These are phyloP conservation scores for Strigops habroptila DNA, from an alignment of 2,113 vertebrate species.

Conservation along the genomic window DNA sequence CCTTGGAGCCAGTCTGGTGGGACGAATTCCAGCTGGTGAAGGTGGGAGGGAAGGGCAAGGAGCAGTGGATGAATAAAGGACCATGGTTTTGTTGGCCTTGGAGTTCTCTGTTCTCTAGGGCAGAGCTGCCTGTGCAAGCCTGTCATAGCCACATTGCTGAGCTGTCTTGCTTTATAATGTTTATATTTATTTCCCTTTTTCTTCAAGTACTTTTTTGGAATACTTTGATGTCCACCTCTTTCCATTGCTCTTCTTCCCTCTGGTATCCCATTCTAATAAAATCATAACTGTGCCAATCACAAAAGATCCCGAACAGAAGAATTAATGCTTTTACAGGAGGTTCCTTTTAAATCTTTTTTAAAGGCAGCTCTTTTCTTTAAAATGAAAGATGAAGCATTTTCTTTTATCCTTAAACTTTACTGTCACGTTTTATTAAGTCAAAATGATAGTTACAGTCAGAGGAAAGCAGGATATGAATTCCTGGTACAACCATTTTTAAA, in stretches of 20 bases:
- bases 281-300: constrained; percentile 11
- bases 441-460: constrained; percentile 57
- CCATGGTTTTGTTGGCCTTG: constrained; percentile 1
- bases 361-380: constrained; percentile 35
- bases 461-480: constrained; percentile 56
- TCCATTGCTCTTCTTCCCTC: not conserved
- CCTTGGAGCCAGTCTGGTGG: not conserved
- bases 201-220: not conserved
- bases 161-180: constrained; percentile 38
- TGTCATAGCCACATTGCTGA: constrained; percentile 4
- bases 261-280: constrained; percentile 23
- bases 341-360: constrained; percentile 24
- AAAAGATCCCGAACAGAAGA: constrained; percentile 3
- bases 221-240: not conserved
- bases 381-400: constrained; percentile 58
- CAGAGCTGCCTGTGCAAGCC: constrained; percentile 17
- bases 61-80: not conserved
- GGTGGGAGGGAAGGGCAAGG: not conserved
- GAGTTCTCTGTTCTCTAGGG: constrained; percentile 21
- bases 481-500: constrained; percentile 60
- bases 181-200: constrained; percentile 57
- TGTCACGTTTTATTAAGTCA: constrained; percentile 56
- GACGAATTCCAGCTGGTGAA: not conserved
- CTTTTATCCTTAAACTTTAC: constrained; percentile 62
- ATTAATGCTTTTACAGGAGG: constrained; percentile 31